A percentile compares a stretch with the other conserved stretches of the same genome.
Conservation (phyloP, 1,140 invertebrate species). For the Leptopilina clavipes region DNA sequence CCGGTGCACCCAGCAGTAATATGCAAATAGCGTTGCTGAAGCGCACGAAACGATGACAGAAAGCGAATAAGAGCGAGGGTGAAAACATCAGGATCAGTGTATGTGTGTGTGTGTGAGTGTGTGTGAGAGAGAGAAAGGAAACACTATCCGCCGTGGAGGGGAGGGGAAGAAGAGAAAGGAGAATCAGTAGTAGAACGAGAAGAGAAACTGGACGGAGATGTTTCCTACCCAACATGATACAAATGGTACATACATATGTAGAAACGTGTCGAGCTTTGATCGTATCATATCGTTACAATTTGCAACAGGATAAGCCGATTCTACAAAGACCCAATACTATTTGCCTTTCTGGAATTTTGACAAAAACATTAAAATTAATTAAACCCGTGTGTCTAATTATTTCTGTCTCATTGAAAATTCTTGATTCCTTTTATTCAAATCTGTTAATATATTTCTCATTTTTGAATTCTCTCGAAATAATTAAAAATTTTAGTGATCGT, state of each 20-base stretch:
- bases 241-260: constrained; percentile 27
- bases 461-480: too few species aligned
- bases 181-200: constrained; percentile 27
- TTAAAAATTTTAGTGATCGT: too few species aligned
- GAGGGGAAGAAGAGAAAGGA: neutral
- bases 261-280: constrained; percentile 20
- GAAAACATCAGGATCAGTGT: constrained; percentile 22
- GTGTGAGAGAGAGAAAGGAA: neutral
- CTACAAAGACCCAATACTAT: neutral
- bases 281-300: constrained; percentile 17
- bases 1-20: constrained; percentile 63
- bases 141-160: constrained; percentile 25
- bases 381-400: too few species aligned
- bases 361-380: neutral
- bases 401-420: too few species aligned
- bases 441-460: too few species aligned
- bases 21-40: constrained; percentile 69
- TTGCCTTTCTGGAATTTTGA: neutral
- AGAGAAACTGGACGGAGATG: constrained; percentile 32
- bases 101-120: too few species aligned
- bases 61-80: constrained; percentile 46
- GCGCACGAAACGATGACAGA: constrained; percentile 61
- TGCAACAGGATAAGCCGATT: neutral
- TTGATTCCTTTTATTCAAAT: too few species aligned
- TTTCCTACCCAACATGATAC: constrained; percentile 4